Conservation (phyloP, 2,888 invertebrate species). For the Oscheius onirici region DNA sequence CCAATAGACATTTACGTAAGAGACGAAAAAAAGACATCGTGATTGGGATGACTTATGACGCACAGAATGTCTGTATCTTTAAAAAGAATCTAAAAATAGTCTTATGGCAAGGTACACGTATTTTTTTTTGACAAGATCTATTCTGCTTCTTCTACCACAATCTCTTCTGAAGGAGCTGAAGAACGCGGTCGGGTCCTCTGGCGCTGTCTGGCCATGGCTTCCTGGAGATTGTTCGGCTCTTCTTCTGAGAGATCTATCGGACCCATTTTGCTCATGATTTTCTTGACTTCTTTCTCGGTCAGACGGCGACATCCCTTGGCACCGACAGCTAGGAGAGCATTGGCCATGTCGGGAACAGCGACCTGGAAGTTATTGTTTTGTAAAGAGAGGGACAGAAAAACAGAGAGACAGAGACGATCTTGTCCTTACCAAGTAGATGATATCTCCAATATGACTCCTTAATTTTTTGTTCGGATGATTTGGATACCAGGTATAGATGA, state of each 20-base stretch:
- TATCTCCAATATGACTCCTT: slow-evolving; percentile 90
- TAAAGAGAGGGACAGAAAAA: too few relatives aligned
- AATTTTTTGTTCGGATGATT: slow-evolving; percentile 87
- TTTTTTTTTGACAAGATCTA: neutral
- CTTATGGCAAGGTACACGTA: neutral
- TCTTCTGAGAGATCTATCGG: neutral
- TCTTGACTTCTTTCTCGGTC: slow-evolving; percentile 22
- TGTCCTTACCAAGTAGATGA: slow-evolving; percentile 52
- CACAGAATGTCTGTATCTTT: too few relatives aligned
- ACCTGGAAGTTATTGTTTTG: slow-evolving; percentile 35
- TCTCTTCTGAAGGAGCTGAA: neutral
- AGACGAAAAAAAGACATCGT: neutral
- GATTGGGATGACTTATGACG: too few relatives aligned
- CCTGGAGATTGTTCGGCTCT: neutral
- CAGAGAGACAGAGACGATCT: too few relatives aligned
- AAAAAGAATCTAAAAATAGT: too few relatives aligned
- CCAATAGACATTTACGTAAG: slow-evolving; percentile 5
- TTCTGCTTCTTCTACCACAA: neutral
- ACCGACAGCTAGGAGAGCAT: slow-evolving; percentile 47
- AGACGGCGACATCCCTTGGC: slow-evolving; percentile 40
- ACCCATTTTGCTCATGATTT: slow-evolving; percentile 3
- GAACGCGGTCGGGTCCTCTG: neutral
- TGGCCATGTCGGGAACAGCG: slow-evolving; percentile 42
- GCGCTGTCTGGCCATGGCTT: neutral
- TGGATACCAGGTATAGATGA: slow-evolving; percentile 82